phyloP scores from a whole-genome alignment of 2,888 invertebrate species.

The Drosophila anceps region DNA sequence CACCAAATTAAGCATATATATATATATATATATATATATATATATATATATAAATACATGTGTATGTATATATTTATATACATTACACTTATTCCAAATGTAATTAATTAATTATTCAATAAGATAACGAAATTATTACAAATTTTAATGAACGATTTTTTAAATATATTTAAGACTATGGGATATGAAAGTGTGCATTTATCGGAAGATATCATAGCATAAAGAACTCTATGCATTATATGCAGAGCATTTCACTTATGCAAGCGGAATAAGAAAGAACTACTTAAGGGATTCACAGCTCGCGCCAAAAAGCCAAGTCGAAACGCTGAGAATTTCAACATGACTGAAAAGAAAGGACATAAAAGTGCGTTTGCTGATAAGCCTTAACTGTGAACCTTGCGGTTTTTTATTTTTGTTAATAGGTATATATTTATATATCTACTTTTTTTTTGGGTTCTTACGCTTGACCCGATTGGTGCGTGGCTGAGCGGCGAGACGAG shows the following conservation, averaged over 20 bases:
- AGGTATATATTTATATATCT: constrained; percentile 9
- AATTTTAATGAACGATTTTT: neutral
- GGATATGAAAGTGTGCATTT: neutral
- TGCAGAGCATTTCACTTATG: neutral
- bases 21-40: neutral
- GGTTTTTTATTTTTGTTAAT: constrained; percentile 9
- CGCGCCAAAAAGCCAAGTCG: neutral
- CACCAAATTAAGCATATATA: constrained; percentile 10
- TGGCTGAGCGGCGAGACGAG: neutral
- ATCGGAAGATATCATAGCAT: too few relatives aligned
- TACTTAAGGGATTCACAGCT: neutral
- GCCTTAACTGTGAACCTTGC: constrained; percentile 20
- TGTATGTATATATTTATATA: too few relatives aligned
- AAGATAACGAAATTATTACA: neutral
- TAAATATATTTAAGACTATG: neutral
- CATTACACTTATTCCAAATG: neutral
- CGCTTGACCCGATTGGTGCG: constrained; percentile 33
- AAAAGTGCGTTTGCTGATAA: constrained; percentile 22
- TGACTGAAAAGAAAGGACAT: neutral
- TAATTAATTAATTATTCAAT: neutral
- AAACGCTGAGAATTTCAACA: neutral
- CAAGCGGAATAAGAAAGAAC: neutral
- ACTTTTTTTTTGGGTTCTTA: neutral
- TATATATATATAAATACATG: too few relatives aligned
- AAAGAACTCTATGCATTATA: too few relatives aligned